Evolutionary conservation across 2,113 vertebrate species (phyloP), one percentile per base, ranked within the genome.

Genomic region (Melozone crissalis): DNA sequence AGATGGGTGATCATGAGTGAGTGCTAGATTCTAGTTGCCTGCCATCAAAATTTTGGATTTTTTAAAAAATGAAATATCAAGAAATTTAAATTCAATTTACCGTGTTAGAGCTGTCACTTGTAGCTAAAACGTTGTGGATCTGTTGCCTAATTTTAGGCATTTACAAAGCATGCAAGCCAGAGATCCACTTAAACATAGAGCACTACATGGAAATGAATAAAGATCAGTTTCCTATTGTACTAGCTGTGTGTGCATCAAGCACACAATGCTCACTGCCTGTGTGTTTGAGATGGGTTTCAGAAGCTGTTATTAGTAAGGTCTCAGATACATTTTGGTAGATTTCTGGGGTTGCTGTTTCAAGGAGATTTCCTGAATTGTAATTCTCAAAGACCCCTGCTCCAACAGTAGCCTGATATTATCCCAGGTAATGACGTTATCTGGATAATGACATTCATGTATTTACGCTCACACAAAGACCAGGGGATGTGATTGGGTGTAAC

Each of bases 401-500:
- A 59, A 9, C 61, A 52, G 20, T 55, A 65, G 44, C n/a, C 28
- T 85, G 79, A 35, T 41, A 19, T 23, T 87, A 49, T 67, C 31
- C 21, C 2, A 35, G 26, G 24, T 75, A 78, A 74, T 67, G 11
- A 19, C 15, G 2, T 80, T 93, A 51, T 39, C 51, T 83, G 33
- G 59, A 14, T 73, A 83, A 71, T 58, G 18, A 35, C 33, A 27
- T 86, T 87, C 35, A 37, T 67, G 52, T 49, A 35, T 35, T 80
- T 89, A n/a, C 15, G 7, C 14, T 68, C n/a, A 27, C n/a, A 71
- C 51, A 66, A 91, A 90, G 82, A 76, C 17, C 20, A 4, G 19
- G 17, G 20, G 8, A 71, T n/a, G 28, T 41, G 52, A 22, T 80
- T 2, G 2, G 46, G 11, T 0, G 0, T 74, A 77, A 59, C 15